Evolutionary conservation across 1,140 invertebrate genomes (phyloP).

Genomic region (Uloborus diversus): DNA sequence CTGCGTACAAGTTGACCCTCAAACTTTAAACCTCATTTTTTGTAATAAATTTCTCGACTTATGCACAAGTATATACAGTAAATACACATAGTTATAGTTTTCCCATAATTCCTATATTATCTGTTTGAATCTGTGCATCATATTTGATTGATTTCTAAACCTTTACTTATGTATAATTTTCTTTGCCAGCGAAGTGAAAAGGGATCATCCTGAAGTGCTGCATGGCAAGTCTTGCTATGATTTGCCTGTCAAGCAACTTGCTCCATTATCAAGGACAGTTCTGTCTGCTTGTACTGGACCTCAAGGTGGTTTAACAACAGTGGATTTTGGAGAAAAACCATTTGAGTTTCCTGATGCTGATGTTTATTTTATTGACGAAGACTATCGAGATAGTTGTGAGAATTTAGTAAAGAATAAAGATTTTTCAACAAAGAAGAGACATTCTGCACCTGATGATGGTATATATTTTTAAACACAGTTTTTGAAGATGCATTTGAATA

Average conservation of each 20-base stretch:
- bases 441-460: slow-evolving; percentile 1
- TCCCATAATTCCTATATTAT: too few species aligned
- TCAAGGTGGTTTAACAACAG: slow-evolving; percentile 78
- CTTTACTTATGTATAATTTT: slow-evolving; percentile 9
- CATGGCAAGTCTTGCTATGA: slow-evolving; percentile 63
- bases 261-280: slow-evolving; percentile 67
- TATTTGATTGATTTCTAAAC: too few species aligned
- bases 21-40: too few species aligned
- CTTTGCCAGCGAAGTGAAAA: slow-evolving; percentile 60
- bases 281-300: slow-evolving; percentile 79
- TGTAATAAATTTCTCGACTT: too few species aligned
- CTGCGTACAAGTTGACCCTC: too few species aligned
- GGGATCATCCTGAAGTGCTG: slow-evolving; percentile 63
- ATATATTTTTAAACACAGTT: too few species aligned
- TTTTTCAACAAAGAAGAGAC: neutral
- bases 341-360: slow-evolving; percentile 71
- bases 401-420: slow-evolving; percentile 11
- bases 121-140: too few species aligned
- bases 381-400: slow-evolving; percentile 54
- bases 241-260: slow-evolving; percentile 70
- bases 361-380: slow-evolving; percentile 77
- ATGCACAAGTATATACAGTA: too few species aligned
- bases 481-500: too few species aligned
- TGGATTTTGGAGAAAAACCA: slow-evolving; percentile 62
- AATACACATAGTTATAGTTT: too few species aligned